Conservation (phyloP, 2,888 invertebrate species). For the Formica aserva region DNA sequence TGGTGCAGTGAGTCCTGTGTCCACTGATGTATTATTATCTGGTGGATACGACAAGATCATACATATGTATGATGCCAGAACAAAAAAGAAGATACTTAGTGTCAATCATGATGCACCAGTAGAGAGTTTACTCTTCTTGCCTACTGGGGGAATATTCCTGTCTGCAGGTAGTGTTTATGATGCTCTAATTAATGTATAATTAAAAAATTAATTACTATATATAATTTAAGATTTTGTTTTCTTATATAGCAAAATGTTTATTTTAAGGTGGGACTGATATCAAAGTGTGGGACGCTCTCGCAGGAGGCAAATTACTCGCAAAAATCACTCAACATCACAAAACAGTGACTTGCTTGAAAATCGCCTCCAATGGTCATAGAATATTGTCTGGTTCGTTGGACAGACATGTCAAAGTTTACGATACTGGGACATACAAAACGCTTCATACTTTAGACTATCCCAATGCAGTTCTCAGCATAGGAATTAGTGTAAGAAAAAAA, state of each 20-base stretch:
- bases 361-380: conserved; percentile 93
- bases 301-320: conserved; percentile 94
- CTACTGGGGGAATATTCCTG: conserved; percentile 95
- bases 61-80: conserved; percentile 95
- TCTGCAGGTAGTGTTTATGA: conserved; percentile 90
- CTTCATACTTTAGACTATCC: conserved; percentile 96
- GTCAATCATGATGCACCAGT: conserved; percentile 96
- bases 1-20: conserved; percentile 92
- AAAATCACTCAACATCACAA: conserved; percentile 97
- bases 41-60: conserved; percentile 96
- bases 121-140: conserved; percentile 95
- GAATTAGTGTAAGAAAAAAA: conserved; percentile 87
- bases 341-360: conserved; percentile 94
- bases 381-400: conserved; percentile 96
- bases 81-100: conserved; percentile 89
- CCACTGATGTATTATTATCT: conserved; percentile 92
- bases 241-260: conserved; percentile 15
- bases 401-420: conserved; percentile 97
- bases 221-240: conserved; percentile 6
- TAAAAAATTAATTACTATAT: not conserved
- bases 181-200: not conserved
- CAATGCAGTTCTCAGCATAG: conserved; percentile 95
- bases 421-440: conserved; percentile 93
- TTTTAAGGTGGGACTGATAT: conserved; percentile 92
- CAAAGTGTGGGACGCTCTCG: conserved; percentile 96